Conservation (phyloP, 2,113 vertebrate genomes). For the Laterallus jamaicensis region DNA sequence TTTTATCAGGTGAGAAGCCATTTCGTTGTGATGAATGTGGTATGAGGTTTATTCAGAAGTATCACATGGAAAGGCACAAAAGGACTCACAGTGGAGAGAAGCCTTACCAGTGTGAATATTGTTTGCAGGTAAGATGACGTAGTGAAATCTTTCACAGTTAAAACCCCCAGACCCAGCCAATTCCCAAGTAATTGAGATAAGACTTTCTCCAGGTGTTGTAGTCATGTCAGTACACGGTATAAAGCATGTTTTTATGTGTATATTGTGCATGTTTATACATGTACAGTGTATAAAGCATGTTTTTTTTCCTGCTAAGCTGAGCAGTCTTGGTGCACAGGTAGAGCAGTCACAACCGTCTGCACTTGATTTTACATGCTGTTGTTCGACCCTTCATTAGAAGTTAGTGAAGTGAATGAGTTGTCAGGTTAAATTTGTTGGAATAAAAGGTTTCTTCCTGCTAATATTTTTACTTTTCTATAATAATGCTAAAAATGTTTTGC, state of each 20-base stretch:
- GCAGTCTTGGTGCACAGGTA: background rate
- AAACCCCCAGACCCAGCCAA: background rate
- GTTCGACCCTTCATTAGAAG: background rate
- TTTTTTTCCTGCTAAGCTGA: background rate
- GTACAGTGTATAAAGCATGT: background rate
- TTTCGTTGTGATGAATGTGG: constrained; percentile 98
- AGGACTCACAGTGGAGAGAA: constrained; percentile 99
- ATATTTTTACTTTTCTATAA: background rate
- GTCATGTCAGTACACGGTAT: background rate
- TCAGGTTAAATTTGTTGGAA: background rate
- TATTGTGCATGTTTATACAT: too few species aligned
- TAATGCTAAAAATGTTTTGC: background rate
- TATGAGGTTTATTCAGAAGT: constrained; percentile 99
- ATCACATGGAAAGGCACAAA: constrained; percentile 99
- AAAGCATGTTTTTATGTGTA: background rate
- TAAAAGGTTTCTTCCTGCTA: background rate
- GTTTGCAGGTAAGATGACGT: constrained; percentile 87
- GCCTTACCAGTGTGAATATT: constrained; percentile 98
- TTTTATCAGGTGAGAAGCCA: constrained; percentile 92
- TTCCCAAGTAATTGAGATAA: background rate
- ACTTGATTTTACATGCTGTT: background rate
- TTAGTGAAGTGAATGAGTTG: background rate
- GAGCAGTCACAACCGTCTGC: background rate
- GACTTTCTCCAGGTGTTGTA: background rate
- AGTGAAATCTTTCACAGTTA: background rate